phyloP scores from a whole-genome alignment of 2,113 vertebrate genomes.

The Leptobrachium leishanense region DNA sequence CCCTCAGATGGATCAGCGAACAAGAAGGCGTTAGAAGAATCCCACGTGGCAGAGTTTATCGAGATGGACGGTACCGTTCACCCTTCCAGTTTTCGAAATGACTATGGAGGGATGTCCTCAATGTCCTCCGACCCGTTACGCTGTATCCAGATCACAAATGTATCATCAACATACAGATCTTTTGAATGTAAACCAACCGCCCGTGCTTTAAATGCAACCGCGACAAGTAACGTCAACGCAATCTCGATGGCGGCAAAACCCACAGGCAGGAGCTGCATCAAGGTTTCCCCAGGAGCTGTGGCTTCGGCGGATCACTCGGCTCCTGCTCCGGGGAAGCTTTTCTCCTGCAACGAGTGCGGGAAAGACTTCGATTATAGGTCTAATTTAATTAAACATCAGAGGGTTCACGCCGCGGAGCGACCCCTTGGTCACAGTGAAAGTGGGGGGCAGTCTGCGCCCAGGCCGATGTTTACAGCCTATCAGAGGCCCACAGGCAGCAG shows the following conservation, averaged over 20 bases:
- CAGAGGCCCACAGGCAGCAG: conserved; percentile 44
- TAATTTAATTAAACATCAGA: conserved; percentile 21
- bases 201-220: not conserved
- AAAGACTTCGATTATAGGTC: conserved; percentile 30
- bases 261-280: conserved; percentile 27
- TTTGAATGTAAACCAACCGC: not conserved
- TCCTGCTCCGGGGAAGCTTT: not conserved
- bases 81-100: conserved; percentile 5
- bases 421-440: conserved; percentile 50
- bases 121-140: not conserved
- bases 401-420: conserved; percentile 40
- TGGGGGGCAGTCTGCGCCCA: conserved; percentile 44
- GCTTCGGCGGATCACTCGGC: not conserved
- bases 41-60: not conserved
- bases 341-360: conserved; percentile 1
- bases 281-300: not conserved
- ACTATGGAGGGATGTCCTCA: not conserved
- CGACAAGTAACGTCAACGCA: not conserved
- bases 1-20: not conserved
- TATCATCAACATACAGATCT: conserved; percentile 2
- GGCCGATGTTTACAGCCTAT: conserved; percentile 48
- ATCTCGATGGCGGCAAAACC: conserved; percentile 44
- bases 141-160: not conserved
- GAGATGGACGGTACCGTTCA: not conserved
- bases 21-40: not conserved